Evolutionary conservation across 2,888 invertebrate genomes (phyloP), one percentile per base, ranked within the genome.

Genomic region (Lepidonotus clava): DNA sequence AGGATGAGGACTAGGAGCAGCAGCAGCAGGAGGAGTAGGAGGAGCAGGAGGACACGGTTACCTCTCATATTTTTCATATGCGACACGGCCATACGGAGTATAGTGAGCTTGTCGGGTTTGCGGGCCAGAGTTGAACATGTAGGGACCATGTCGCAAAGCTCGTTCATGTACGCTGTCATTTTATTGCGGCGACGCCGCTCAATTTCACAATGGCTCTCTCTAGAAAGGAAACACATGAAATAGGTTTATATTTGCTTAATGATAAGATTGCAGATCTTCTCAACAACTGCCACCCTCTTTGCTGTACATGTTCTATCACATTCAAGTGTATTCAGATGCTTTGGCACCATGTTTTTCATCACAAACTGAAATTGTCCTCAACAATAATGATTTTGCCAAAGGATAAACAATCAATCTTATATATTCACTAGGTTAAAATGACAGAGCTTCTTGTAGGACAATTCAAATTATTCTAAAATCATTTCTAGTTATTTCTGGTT

Each of bases 101-200:
- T 99, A 92, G 99, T 99, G 89, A 99, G 96, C 95, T 99, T 99
- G 96, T 99, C 99, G 84, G 99, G 99, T 95, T 99, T 99, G 91
- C 99, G 96, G 86, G 99, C 99, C 91, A 99, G 96, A 80, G 99
- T 98, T 93, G 98, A 98, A 95, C 99, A 99, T 92, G 99, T 98
- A 93, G 99, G 99, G 93, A 99, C 99, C 99, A 99, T 99, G 95
- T 99, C 99, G 91, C 98, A 99, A 92, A 99, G 96, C 95, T 99
- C 99, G 93, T 99, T 99, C 95, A 99, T 99, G 95, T 99, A 99
- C 91, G 99, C 98, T 92, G 99, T 99, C 99, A 99, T 99, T 96
- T 99, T 99, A 96, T 99, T 99, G 92, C 99, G 96, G 92, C 99
- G 96, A 91, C 99, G 96, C 91, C 99, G 96, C 95, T 99, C 99